Evolutionary conservation across 2,113 vertebrate species (phyloP), one percentile per base, ranked within the genome.

Genomic region (Chionodraco myersi): DNA sequence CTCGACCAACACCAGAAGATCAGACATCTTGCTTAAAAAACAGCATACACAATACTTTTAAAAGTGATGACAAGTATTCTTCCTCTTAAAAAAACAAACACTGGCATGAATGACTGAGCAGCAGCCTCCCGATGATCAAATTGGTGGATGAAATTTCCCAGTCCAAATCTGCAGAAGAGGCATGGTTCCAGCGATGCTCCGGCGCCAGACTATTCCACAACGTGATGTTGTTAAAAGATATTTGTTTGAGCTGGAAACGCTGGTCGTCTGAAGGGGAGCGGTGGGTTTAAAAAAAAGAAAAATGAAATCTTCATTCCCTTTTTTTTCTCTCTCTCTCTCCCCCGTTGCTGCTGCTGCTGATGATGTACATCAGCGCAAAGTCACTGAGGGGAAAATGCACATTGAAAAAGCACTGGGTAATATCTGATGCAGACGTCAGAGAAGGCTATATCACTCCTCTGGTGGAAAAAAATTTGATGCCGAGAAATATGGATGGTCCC

Each of bases 381-480:
- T 95, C 95, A 94, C 92, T 94, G 88, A 85, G 89, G 91, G 90
- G 91, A 89, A 89, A 91, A 95, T 92, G 94, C 93, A 95, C 92
- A 86, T 94, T 94, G 93, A 92, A 93, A 91, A 93, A 94, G 93
- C 94, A 77, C 89, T 95, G 91, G 94, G 88, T 94, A 94, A 96
- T 96, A 91, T 93, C 95, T 91, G 91, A 97, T 95, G 94, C 96
- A 96, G 96, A 97, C 96, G 96, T 97, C 95, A 96, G 93, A 92
- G 92, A 92, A 93, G 94, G 93, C 95, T 95, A 78, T 88, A 93
- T 95, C 95, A 95, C 94, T 94, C 92, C 95, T 94, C 88, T 92
- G 77, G 59, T 88, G 86, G 49, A 70, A 82, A 85, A 83, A 85
- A 87, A 88, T 57, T 73, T 89, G 72, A 86, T 83, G 89, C 77